Base-by-base conservation (phyloP, 2,888 invertebrate species). In the Meloe dianella region DNA sequence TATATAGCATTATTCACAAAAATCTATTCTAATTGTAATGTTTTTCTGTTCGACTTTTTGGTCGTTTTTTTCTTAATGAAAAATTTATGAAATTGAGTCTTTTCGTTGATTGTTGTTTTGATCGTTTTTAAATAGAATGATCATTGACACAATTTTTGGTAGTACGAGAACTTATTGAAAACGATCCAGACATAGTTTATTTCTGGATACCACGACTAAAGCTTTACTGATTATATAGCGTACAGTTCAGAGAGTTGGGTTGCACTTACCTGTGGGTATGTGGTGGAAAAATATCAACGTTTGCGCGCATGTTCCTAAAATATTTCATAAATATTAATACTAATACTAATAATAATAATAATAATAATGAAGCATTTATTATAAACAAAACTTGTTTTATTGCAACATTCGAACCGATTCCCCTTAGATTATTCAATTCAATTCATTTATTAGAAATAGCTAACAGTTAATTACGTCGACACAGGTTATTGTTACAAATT, bases 141-240 rank as follows among this genome's bases (percentile, higher is more conserved):
- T 51, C 51, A 51, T 51, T 51, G 69, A 70, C 74, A 74, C 72
- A 72, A 74, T 22, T 51, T 51, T 20, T 51, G 17, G 70, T 77
- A 77, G 76, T n/a, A n/a, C n/a, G n/a, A n/a, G 77, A 77, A 77
- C 80, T 79, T 78, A 78, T 72, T 77, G 78, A 1, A 20, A 51
- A 75, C 77, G 79, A 77, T 78, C 74, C 71, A 74, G 74, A 79
- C 78, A 79, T 80, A 79, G 76, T 79, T n/a, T 81, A 80, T 81
- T 81, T 81, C 79, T 78, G 80, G 79, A 24, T 24, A 51, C 78
- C 78, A 78, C 75, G 75, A 81, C 79, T 80, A 79, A 76, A 77
- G 79, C 80, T 81, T 77, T 79, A 82, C 82, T 80, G 78, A 76
- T 76, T 72, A 70, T 68, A 67, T 67, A 76, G 78, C 67, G 68